Evolutionary conservation across 2,888 invertebrate genomes (phyloP).

Genomic region (Herminia tarsipennalis): DNA sequence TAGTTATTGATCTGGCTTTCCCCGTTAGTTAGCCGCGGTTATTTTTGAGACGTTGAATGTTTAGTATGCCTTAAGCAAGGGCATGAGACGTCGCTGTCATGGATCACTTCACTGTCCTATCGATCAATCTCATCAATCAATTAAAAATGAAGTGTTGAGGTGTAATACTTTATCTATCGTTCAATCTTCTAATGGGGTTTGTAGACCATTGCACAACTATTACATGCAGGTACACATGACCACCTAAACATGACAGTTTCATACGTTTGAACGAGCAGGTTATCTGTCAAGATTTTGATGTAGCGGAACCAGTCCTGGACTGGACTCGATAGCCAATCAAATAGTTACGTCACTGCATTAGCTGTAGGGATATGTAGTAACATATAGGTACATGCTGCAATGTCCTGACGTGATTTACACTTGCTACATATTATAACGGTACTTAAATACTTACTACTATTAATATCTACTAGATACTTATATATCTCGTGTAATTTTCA

Average conservation of each 20-base stretch:
- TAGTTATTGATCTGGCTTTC: too few relatives aligned
- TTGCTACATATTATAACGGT: neutral
- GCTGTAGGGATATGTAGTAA: slow-evolving; percentile 58
- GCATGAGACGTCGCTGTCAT: too few relatives aligned
- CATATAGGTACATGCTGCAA: slow-evolving; percentile 34
- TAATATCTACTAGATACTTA: neutral
- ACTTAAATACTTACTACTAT: neutral
- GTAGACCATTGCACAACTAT: slow-evolving; percentile 36
- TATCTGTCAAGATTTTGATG: slow-evolving; percentile 54
- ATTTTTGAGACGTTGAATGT: too few relatives aligned
- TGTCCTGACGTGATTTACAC: slow-evolving; percentile 31
- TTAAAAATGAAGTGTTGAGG: slow-evolving; percentile 3
- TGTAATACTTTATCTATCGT: slow-evolving; percentile 1
- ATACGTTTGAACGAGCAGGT: slow-evolving; percentile 40
- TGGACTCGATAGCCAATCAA: slow-evolving; percentile 49
- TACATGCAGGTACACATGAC: slow-evolving; percentile 16
- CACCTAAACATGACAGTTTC: slow-evolving; percentile 38
- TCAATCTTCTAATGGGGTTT: slow-evolving; percentile 29
- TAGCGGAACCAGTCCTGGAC: slow-evolving; percentile 52
- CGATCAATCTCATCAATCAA: slow-evolving; percentile 23
- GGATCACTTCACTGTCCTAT: neutral
- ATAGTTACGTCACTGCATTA: slow-evolving; percentile 50
- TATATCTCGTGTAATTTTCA: neutral
- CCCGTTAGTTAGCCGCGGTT: too few relatives aligned
- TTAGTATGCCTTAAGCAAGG: too few relatives aligned